Base-by-base conservation (phyloP, 2,113 vertebrate genomes). In the Centropus bengalensis region DNA sequence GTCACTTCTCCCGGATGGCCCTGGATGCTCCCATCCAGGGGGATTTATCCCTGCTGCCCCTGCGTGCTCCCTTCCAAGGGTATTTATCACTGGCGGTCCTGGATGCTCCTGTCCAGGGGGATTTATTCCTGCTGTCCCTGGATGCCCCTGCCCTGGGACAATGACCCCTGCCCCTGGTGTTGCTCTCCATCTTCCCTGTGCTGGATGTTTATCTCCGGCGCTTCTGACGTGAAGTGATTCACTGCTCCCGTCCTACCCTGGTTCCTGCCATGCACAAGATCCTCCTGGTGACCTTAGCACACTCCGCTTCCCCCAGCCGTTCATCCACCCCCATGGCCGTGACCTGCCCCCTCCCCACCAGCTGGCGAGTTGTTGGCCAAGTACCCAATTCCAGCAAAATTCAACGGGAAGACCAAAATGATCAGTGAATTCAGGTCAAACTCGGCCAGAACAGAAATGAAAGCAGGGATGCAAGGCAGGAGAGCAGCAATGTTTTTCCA, bases 241-340 rank as follows among this genome's bases (percentile, higher is more conserved):
- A 32, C n/a, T 47, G 44, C 11, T 19, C 40, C 23, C 38, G 3
- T 15, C 58, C 47, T 13, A 3, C 44, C 51, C 27, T 33, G 12
- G 15, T 33, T 51, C 44, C 8, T 5, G 9, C n/a, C 5, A 2
- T 52, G 30, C 40, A 54, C 0, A 0, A 44, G 28, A 40, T 7
- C n/a, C 21, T 36, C 8, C 5, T 2, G 1, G 1, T 42, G 75
- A 14, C 62, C 42, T 24, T 1, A 4, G 17, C 23, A 20, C 1
- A 0, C 38, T 33, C 47, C n/a, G 0, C 0, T 1, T 44, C 26
- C 60, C 23, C 32, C 4, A 2, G 33, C 24, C 33, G 6, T 30
- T 12, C 1, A 60, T 28, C 56, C 36, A 33, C 42, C 55, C 27
- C 38, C 6, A 2, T 0, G 7, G 44, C 58, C 2, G 0, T 21